phyloP scores from a whole-genome alignment of 2,888 invertebrate genomes.

The Bhutanitis thaidina region DNA sequence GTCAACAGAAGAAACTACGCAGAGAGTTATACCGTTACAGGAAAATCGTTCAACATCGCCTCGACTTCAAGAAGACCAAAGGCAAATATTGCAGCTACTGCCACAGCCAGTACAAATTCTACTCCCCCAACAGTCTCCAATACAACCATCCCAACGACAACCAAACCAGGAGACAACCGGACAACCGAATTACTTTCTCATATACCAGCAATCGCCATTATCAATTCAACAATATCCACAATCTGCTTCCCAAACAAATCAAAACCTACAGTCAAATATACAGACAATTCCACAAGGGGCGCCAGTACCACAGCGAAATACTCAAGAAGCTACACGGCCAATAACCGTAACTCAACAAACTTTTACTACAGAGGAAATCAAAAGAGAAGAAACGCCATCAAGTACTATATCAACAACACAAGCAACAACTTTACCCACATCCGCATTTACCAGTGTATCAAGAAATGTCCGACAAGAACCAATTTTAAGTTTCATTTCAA shows the following conservation, averaged over 20 bases:
- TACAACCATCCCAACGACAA: background rate
- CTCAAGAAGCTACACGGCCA: slow-evolving; percentile 14
- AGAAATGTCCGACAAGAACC: background rate
- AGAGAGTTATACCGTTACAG: slow-evolving; percentile 3
- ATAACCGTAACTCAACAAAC: slow-evolving; percentile 1
- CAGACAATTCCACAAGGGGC: slow-evolving; percentile 2
- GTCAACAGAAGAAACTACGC: slow-evolving; percentile 12
- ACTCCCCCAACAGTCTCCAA: slow-evolving; percentile 2
- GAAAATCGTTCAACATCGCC: background rate
- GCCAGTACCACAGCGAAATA: slow-evolving; percentile 11
- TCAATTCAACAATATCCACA: slow-evolving; percentile 15
- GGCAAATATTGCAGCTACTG: slow-evolving; percentile 3
- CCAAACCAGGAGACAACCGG: slow-evolving; percentile 22
- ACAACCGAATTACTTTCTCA: slow-evolving; percentile 26
- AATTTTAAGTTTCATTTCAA: background rate
- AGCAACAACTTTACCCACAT: background rate
- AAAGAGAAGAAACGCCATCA: background rate
- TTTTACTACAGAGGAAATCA: slow-evolving; percentile 11
- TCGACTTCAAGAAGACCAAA: slow-evolving; percentile 1
- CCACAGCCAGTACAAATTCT: slow-evolving; percentile 16
- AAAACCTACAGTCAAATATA: background rate
- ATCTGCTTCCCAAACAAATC: slow-evolving; percentile 9
- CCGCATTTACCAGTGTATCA: background rate
- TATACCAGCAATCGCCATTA: slow-evolving; percentile 22
- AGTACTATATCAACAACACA: slow-evolving; percentile 11